Evolutionary conservation across 2,888 invertebrate species (phyloP).

Genomic region (Brachypterus glaber): DNA sequence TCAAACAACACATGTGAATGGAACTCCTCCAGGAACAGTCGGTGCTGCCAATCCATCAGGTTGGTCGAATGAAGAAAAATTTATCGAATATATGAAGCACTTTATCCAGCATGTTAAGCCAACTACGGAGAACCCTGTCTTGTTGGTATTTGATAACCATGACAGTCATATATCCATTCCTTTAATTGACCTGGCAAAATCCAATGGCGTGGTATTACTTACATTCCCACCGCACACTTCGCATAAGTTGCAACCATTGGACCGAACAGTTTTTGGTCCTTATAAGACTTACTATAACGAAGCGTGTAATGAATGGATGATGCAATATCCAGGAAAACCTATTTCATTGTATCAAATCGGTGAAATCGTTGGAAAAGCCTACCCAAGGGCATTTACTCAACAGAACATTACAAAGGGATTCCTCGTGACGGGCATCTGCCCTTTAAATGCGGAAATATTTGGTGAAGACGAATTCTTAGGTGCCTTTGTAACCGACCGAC

Average conservation of each 20-base stretch:
- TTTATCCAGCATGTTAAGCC: slow-evolving; percentile 8
- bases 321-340: slow-evolving; percentile 15
- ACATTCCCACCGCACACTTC: slow-evolving; percentile 17
- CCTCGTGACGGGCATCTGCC: slow-evolving; percentile 9
- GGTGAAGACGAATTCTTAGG: slow-evolving; percentile 12
- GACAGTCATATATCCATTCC: slow-evolving; percentile 28
- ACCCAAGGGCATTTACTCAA: slow-evolving; percentile 10
- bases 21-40: slow-evolving; percentile 1
- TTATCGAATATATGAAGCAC: slow-evolving; percentile 15
- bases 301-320: slow-evolving; percentile 13
- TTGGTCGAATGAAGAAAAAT: slow-evolving; percentile 17
- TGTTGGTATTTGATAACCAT: slow-evolving; percentile 29
- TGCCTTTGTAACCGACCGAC: slow-evolving; percentile 11
- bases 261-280: slow-evolving; percentile 10
- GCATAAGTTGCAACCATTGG: slow-evolving; percentile 16
- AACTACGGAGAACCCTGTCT: slow-evolving; percentile 15
- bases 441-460: slow-evolving; percentile 12
- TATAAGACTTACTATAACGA: slow-evolving; percentile 10
- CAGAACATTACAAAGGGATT: slow-evolving; percentile 13
- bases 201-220: slow-evolving; percentile 22
- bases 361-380: slow-evolving; percentile 13
- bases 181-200: slow-evolving; percentile 10
- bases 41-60: slow-evolving; percentile 20
- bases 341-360: slow-evolving; percentile 19
- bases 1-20: neutral